These are phyloP conservation scores for Cotesia glomerata DNA, from an alignment of 1,140 invertebrate genomes.

Conservation along the genomic window DNA sequence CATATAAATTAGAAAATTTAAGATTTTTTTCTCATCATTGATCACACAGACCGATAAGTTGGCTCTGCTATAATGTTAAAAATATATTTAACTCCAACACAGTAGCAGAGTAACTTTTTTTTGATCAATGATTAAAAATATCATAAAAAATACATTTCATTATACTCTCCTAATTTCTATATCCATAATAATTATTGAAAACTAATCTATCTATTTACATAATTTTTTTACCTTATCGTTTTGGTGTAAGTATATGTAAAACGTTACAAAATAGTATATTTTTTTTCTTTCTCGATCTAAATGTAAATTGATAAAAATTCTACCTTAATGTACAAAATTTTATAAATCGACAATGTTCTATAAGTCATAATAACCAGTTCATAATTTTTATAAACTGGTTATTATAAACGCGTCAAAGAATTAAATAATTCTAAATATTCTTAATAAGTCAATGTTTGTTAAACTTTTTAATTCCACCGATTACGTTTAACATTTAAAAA, in stretches of 20 bases:
- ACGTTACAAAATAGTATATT: not conserved
- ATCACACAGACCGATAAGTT: too few relatives aligned
- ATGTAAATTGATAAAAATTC: not conserved
- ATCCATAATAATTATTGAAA: not conserved
- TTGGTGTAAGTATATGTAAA: not conserved
- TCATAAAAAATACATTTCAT: not conserved
- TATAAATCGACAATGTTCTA: too few relatives aligned
- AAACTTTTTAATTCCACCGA: too few relatives aligned
- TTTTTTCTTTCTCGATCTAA: not conserved
- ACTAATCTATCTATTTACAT: not conserved
- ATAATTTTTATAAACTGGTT: too few relatives aligned
- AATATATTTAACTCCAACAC: too few relatives aligned
- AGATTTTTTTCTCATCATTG: not conserved
- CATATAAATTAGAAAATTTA: not conserved
- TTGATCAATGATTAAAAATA: too few relatives aligned
- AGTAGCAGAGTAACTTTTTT: too few relatives aligned
- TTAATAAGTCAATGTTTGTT: not conserved
- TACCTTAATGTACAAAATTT: not conserved
- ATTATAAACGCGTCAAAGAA: too few relatives aligned
- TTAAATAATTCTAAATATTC: too few relatives aligned
- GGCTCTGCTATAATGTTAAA: too few relatives aligned
- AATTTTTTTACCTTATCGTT: not conserved
- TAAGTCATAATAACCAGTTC: too few relatives aligned
- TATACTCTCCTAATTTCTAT: not conserved
- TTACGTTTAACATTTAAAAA: too few relatives aligned